A percentile compares a stretch with the other conserved stretches of the same genome.
Evolutionary conservation across 2,113 vertebrate species (phyloP).

Genomic region (Turnix velox): DNA sequence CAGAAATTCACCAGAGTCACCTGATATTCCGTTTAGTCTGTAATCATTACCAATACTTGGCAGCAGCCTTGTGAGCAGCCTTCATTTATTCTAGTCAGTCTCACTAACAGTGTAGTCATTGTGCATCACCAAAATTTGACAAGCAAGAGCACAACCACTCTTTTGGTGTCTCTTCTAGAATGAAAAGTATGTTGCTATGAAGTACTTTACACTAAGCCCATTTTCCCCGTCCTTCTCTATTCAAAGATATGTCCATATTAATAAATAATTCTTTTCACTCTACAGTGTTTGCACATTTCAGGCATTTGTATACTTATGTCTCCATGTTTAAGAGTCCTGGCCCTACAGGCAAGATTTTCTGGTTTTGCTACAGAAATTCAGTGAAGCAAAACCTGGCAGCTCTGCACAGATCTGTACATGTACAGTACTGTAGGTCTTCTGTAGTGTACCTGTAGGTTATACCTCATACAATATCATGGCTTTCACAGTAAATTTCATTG

Average conservation of each 20-base stretch:
- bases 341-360: slow-evolving; percentile 54
- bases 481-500: slow-evolving; percentile 5
- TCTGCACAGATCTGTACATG: background rate
- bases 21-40: background rate
- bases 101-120: background rate
- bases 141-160: background rate
- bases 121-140: background rate
- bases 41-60: background rate
- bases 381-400: slow-evolving; percentile 52
- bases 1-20: background rate
- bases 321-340: background rate
- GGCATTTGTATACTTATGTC: background rate
- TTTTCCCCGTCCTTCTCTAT: background rate
- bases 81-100: background rate
- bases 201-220: background rate
- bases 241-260: background rate
- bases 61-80: background rate
- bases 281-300: background rate
- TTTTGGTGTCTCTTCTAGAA: background rate
- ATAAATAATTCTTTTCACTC: slow-evolving; percentile 20
- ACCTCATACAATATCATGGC: background rate
- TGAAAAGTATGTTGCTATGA: background rate
- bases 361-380: slow-evolving; percentile 48
- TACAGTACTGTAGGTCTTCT: slow-evolving; percentile 6
- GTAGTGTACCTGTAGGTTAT: background rate